These are phyloP conservation scores for Phoebastria nigripes DNA, from an alignment of 2,797 vertebrate species.

Conservation along the genomic window DNA sequence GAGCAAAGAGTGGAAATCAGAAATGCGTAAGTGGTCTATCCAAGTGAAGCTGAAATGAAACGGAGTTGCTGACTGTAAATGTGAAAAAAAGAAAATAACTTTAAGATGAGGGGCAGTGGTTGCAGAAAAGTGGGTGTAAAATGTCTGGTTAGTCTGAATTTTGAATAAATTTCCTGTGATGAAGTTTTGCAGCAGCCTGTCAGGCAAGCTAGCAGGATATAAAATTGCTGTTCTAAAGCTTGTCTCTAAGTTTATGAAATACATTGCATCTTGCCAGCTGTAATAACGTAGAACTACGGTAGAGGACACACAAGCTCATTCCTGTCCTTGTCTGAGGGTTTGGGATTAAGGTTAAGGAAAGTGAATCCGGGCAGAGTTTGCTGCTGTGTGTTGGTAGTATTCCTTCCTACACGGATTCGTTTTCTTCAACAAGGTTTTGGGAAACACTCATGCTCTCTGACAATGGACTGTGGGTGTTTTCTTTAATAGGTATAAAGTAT, in stretches of 20 bases:
- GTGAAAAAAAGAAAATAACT: not conserved
- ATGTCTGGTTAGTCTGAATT: not conserved
- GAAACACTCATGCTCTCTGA: not conserved
- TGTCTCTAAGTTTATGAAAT: not conserved
- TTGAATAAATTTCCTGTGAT: not conserved
- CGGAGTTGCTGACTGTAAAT: not conserved
- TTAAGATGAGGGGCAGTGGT: not conserved
- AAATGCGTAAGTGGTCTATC: not conserved
- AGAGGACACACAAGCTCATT: not conserved
- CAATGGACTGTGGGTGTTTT: not conserved
- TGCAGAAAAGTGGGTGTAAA: not conserved
- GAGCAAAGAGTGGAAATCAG: not conserved
- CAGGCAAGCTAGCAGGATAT: not conserved
- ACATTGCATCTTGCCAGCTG: not conserved
- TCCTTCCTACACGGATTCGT: not conserved
- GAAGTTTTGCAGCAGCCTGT: not conserved
- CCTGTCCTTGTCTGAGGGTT: not conserved
- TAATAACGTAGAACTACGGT: fast-evolving
- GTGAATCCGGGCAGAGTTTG: not conserved
- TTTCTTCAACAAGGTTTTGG: not conserved
- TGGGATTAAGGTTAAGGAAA: not conserved
- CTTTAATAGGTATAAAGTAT: not conserved
- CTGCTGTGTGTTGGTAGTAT: not conserved
- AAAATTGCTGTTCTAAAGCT: not conserved
- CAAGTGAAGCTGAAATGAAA: not conserved